phyloP scores from a whole-genome alignment of 2,888 invertebrate species.

The Yponomeuta plumbellus region DNA sequence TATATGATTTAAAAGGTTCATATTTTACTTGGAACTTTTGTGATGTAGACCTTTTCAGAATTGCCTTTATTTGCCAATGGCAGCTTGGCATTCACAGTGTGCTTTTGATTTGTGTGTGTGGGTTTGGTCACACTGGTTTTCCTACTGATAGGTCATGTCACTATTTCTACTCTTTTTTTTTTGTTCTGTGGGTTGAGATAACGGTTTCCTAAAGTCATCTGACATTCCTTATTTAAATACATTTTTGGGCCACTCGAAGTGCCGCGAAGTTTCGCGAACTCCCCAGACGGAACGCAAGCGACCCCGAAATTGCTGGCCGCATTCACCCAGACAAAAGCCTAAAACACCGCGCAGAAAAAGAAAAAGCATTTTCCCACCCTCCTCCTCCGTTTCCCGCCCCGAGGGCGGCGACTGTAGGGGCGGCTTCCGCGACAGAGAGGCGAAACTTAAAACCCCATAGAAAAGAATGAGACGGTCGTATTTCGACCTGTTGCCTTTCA shows the following conservation, averaged over 20 bases:
- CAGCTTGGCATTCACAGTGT: too few relatives aligned
- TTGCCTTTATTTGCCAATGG: too few relatives aligned
- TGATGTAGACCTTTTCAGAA: too few relatives aligned
- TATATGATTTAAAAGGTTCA: too few relatives aligned
- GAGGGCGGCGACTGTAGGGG: constrained; percentile 71
- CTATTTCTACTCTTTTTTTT: too few relatives aligned
- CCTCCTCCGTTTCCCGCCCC: constrained; percentile 73
- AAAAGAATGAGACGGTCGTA: constrained; percentile 74
- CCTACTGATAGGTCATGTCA: too few relatives aligned
- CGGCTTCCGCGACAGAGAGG: constrained; percentile 70
- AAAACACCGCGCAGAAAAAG: constrained; percentile 71
- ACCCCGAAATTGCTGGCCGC: constrained; percentile 74
- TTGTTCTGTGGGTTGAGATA: too few relatives aligned
- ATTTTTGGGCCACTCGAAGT: neutral
- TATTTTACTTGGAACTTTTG: too few relatives aligned
- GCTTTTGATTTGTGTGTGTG: too few relatives aligned
- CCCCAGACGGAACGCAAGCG: constrained; percentile 57
- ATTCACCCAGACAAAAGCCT: constrained; percentile 75
- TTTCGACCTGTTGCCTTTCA: constrained; percentile 70
- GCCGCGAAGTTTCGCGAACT: neutral
- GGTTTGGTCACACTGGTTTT: too few relatives aligned
- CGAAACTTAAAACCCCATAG: constrained; percentile 62
- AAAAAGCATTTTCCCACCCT: constrained; percentile 69
- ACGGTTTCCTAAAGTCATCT: neutral
- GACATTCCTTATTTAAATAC: neutral